Base-by-base conservation (phyloP, 1,140 invertebrate species). In the Drosophila nebulosa region DNA sequence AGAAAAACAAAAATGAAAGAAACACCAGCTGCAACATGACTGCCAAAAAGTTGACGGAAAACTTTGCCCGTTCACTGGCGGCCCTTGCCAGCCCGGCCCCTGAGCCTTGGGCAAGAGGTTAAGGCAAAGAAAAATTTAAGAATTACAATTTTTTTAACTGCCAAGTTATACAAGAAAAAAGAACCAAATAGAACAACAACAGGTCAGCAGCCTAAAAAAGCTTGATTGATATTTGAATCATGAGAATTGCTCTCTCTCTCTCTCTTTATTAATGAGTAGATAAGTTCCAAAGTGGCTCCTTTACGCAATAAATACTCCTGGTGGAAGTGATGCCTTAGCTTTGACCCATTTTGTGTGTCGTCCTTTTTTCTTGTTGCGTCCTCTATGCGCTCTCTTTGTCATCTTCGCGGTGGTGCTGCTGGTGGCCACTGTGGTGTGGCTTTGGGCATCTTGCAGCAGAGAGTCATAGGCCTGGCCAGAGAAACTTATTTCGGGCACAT, bases 401-500 rank as follows among this genome's bases (percentile, higher is more conserved):
- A 30, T 4, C n/a, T 42, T 56, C 7, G 65, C 50, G 14, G 35
- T 66, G 1, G 35, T 56, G 12, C 60, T 56, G 14, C 26, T 66
- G 1, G 35, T 56, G 12, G 36, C 32, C 1, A 18, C 0, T 21
- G 24, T 32, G n/a, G 30, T n/a, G 61, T 52, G 0, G 59, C 61
- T n/a, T 55, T 66, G 39, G 0, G 62, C 61, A 14, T 75, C 39
- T 3, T 27, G 55, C 0, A 67, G 57, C 10, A 75, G 36, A 1
- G 3, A 16, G 14, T 65, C 58, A 12, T 69, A 75, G 4, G 61
- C 58, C 12, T n/a, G 3, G 0, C 69, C 60, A 7, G 52, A 39
- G 27, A 80, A 69, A 7, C 22, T 75, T 22, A 79, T 35, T 27
- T 65, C 39, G 2, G 78, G 76, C 14, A 79, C 61, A 24, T 79